Percentiles rank a stretch among this genome's conserved stretches.
These are phyloP conservation scores for Capricornis sumatraensis DNA, from an alignment of 2,113 vertebrate genomes.

Conservation along the genomic window DNA sequence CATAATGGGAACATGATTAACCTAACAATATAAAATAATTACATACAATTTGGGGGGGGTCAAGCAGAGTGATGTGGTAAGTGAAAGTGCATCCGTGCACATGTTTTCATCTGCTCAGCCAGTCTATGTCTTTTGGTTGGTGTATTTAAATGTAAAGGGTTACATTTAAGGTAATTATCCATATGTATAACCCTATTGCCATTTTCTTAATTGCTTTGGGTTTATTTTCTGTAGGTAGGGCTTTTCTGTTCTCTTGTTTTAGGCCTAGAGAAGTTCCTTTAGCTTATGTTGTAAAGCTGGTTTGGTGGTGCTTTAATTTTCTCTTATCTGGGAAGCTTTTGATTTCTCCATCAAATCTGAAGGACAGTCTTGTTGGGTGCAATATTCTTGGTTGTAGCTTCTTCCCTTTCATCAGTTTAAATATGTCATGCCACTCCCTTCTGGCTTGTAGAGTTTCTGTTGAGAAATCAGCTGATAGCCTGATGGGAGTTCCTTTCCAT, in stretches of 20 bases:
- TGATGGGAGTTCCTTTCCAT: background rate
- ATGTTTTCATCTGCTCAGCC: accelerated
- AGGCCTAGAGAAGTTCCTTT: background rate
- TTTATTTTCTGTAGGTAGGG: background rate
- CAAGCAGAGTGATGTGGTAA: background rate
- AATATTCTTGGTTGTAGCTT: background rate
- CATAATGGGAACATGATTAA: background rate
- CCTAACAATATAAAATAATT: background rate
- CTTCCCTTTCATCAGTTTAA: background rate
- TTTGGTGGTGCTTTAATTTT: background rate
- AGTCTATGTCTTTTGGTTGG: background rate
- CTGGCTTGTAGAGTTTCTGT: background rate
- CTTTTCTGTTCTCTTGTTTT: background rate
- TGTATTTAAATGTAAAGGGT: background rate
- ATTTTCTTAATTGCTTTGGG: background rate
- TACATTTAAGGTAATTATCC: background rate
- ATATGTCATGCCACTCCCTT: background rate
- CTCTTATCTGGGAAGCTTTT: background rate
- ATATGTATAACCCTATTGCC: background rate
- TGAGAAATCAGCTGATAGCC: background rate
- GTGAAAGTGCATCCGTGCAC: background rate
- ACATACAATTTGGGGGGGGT: background rate
- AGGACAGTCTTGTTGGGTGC: background rate
- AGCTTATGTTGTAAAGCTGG: background rate
- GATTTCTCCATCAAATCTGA: background rate